Percentiles rank a stretch among this genome's conserved stretches.
These are phyloP conservation scores for Hippoglossus stenolepis DNA, from an alignment of 2,113 vertebrate genomes.

Conservation along the genomic window DNA sequence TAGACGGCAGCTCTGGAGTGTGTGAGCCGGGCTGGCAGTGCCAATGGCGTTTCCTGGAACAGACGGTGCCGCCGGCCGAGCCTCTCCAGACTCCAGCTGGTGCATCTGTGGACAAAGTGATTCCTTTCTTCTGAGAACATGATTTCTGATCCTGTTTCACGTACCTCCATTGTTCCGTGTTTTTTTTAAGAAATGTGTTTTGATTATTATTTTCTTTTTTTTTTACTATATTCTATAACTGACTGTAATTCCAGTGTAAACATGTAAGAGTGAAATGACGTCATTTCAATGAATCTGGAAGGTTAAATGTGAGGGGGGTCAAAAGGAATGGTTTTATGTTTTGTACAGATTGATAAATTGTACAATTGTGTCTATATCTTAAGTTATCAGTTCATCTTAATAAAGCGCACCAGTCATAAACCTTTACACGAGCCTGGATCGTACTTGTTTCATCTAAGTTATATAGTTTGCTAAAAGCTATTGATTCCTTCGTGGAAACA, in stretches of 20 bases:
- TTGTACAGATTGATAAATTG: conserved; percentile 82
- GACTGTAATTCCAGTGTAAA: conserved; percentile 79
- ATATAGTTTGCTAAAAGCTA: no score
- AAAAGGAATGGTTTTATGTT: conserved; percentile 74
- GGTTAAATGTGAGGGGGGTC: conserved; percentile 61
- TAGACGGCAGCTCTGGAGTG: conserved; percentile 30
- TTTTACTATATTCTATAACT: conserved; percentile 65
- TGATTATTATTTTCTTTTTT: conserved; percentile 41
- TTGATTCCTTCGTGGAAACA: not conserved
- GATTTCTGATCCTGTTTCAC: conserved; percentile 45
- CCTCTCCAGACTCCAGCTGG: conserved; percentile 33
- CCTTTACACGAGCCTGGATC: conserved; percentile 34
- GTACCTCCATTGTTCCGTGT: conserved; percentile 56
- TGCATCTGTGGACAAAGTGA: conserved; percentile 35
- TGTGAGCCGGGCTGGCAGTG: conserved; percentile 53
- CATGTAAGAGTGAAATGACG: conserved; percentile 55
- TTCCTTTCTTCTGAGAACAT: conserved; percentile 36
- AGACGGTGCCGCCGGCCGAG: conserved; percentile 57
- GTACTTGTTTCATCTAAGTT: no score
- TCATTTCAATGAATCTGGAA: conserved; percentile 66
- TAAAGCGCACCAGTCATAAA: conserved; percentile 82
- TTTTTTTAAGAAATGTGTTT: conserved; percentile 55
- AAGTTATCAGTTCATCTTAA: conserved; percentile 82
- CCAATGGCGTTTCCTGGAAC: conserved; percentile 69
- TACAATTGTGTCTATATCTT: conserved; percentile 83